A percentile compares a stretch with the other conserved stretches of the same genome.
Conservation (phyloP, 2,888 invertebrate species). For the Achlya flavicornis region DNA sequence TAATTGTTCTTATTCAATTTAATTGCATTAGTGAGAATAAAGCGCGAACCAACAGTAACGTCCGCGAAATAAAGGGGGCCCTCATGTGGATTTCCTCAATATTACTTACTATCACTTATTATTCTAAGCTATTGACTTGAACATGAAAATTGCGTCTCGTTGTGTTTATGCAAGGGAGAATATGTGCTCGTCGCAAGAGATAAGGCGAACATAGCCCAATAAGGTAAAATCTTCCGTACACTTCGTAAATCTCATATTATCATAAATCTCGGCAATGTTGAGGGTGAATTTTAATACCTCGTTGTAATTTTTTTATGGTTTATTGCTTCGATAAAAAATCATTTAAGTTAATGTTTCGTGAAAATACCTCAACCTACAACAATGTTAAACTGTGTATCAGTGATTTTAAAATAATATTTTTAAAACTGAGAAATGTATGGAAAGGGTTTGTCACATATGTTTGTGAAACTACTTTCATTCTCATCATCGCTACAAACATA, state of each 20-base stretch:
- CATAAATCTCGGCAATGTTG: constrained; percentile 62
- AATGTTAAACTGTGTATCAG: background rate
- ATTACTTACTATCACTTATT: constrained; percentile 81
- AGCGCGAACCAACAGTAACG: constrained; percentile 47
- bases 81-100: constrained; percentile 75
- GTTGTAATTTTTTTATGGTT: constrained; percentile 33
- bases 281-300: constrained; percentile 65
- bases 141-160: constrained; percentile 80
- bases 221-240: constrained; percentile 59
- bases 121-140: constrained; percentile 82
- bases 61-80: constrained; percentile 47
- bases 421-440: too few relatives aligned
- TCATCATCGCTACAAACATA: too few relatives aligned
- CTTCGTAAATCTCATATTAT: constrained; percentile 60
- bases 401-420: too few relatives aligned
- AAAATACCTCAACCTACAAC: background rate
- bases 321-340: constrained; percentile 21
- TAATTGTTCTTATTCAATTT: too few relatives aligned
- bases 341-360: constrained; percentile 14
- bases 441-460: too few relatives aligned
- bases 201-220: constrained; percentile 63
- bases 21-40: constrained; percentile 18
- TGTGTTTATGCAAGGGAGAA: constrained; percentile 74
- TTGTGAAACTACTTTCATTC: too few relatives aligned
- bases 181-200: constrained; percentile 56